These are phyloP conservation scores for Scomberomorus guttatus DNA, from an alignment of 2,797 vertebrate genomes.

Conservation along the genomic window DNA sequence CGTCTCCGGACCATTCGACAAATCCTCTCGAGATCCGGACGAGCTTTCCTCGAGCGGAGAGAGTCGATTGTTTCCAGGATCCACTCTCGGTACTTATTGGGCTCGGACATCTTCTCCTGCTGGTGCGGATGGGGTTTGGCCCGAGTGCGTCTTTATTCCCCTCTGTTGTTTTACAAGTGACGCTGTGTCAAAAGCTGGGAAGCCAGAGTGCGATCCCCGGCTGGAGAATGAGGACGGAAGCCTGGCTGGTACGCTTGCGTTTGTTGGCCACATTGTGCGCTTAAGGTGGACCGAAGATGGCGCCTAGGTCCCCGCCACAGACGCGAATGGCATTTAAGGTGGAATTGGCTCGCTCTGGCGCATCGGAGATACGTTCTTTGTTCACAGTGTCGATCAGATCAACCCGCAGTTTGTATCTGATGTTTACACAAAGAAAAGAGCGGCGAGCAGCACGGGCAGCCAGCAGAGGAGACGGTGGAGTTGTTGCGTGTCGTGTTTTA, in stretches of 20 bases:
- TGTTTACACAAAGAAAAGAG: slow-evolving; percentile 12
- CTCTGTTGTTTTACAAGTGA: slow-evolving; percentile 81
- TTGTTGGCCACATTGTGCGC: slow-evolving; percentile 85
- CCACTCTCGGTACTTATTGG: slow-evolving; percentile 90
- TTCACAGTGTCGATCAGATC: slow-evolving; percentile 38
- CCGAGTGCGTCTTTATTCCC: slow-evolving; percentile 74
- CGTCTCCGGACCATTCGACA: slow-evolving; percentile 94
- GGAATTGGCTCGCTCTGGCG: slow-evolving; percentile 56
- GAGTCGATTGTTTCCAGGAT: slow-evolving; percentile 95
- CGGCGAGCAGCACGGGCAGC: background rate
- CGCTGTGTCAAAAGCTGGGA: slow-evolving; percentile 77
- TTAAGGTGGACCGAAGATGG: slow-evolving; percentile 86
- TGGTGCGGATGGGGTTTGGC: slow-evolving; percentile 72
- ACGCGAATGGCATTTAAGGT: slow-evolving; percentile 76
- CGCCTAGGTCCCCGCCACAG: slow-evolving; percentile 62
- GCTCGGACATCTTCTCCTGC: slow-evolving; percentile 83
- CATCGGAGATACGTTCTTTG: slow-evolving; percentile 63
- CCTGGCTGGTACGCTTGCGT: slow-evolving; percentile 85
- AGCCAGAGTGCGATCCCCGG: slow-evolving; percentile 84
- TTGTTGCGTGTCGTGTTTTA: slow-evolving; percentile 2
- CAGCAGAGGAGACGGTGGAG: background rate
- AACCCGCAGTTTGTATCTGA: background rate
- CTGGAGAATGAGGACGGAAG: slow-evolving; percentile 89
- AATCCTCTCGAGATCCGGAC: slow-evolving; percentile 93
- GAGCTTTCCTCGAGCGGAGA: slow-evolving; percentile 92